Conservation (phyloP, 2,797 vertebrate species). For the Thalassophryne amazonica region DNA sequence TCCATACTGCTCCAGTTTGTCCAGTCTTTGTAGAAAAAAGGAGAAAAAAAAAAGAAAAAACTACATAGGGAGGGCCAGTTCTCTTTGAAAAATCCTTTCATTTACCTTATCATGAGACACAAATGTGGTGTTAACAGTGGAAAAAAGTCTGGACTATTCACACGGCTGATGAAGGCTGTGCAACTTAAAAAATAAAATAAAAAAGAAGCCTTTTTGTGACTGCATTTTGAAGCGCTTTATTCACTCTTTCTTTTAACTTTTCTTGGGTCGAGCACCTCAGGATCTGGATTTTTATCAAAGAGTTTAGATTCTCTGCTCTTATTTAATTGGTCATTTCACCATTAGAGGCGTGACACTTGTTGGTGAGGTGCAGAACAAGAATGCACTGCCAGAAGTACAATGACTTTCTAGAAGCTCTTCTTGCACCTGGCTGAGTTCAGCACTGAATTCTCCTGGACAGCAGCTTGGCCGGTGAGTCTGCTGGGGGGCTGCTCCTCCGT, state of each 20-base stretch:
- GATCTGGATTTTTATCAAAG: slow-evolving; percentile 20
- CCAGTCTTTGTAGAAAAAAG: slow-evolving; percentile 83
- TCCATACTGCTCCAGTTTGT: slow-evolving; percentile 89
- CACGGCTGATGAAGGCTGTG: slow-evolving; percentile 44
- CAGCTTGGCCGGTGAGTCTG: too few relatives aligned
- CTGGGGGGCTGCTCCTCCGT: too few relatives aligned
- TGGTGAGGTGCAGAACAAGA: slow-evolving; percentile 46
- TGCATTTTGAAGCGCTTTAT: slow-evolving; percentile 41
- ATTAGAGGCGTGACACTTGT: slow-evolving; percentile 38
- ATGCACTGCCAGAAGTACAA: slow-evolving; percentile 57
- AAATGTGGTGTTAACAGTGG: slow-evolving; percentile 59
- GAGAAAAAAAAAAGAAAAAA: slow-evolving; percentile 69
- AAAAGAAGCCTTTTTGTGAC: slow-evolving; percentile 37
- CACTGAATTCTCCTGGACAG: too few relatives aligned
- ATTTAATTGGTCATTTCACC: slow-evolving; percentile 61
- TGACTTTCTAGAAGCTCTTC: too few relatives aligned
- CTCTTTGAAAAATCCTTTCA: slow-evolving; percentile 81
- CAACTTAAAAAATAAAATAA: slow-evolving; percentile 35
- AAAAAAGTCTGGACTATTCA: slow-evolving; percentile 34
- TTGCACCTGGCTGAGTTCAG: too few relatives aligned
- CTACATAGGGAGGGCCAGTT: slow-evolving; percentile 76
- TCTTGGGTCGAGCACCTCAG: slow-evolving; percentile 39
- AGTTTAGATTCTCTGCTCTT: slow-evolving; percentile 21
- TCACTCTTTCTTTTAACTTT: slow-evolving; percentile 21
- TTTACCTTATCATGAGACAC: slow-evolving; percentile 75